Conservation (phyloP, 1,140 invertebrate genomes). For the Lepidotrigona ventralis region DNA sequence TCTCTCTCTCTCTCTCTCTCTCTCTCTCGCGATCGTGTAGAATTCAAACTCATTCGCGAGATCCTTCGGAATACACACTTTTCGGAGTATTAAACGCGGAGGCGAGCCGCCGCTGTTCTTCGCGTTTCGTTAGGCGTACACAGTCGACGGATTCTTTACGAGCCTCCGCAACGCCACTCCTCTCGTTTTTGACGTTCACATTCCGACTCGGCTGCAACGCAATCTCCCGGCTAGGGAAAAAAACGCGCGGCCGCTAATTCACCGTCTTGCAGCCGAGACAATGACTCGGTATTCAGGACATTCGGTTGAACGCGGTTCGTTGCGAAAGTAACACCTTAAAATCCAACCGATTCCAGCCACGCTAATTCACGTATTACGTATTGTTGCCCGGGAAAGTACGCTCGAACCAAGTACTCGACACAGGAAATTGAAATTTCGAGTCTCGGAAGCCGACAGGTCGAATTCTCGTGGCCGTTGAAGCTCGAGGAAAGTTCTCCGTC, state of each 20-base stretch:
- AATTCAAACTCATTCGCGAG: background rate
- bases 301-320: conserved; percentile 4
- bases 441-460: background rate
- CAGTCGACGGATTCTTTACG: conserved; percentile 32
- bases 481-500: background rate
- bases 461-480: background rate
- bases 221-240: conserved; percentile 7
- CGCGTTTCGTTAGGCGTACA: background rate
- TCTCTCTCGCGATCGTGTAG: too few species aligned
- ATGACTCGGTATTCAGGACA: conserved; percentile 44
- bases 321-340: background rate
- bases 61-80: background rate
- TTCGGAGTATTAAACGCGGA: background rate
- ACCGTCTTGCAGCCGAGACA: conserved; percentile 30
- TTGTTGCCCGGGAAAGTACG: too few species aligned
- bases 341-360: background rate
- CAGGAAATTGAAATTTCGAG: too few species aligned
- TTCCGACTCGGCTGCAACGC: conserved; percentile 13
- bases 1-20: too few species aligned
- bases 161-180: conserved; percentile 25
- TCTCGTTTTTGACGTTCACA: conserved; percentile 49
- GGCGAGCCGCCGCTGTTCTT: background rate
- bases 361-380: too few species aligned
- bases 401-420: too few species aligned
- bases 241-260: conserved; percentile 25